Evolutionary conservation across 2,797 vertebrate species (phyloP).

Genomic region (Pipistrellus pygmaeus): DNA sequence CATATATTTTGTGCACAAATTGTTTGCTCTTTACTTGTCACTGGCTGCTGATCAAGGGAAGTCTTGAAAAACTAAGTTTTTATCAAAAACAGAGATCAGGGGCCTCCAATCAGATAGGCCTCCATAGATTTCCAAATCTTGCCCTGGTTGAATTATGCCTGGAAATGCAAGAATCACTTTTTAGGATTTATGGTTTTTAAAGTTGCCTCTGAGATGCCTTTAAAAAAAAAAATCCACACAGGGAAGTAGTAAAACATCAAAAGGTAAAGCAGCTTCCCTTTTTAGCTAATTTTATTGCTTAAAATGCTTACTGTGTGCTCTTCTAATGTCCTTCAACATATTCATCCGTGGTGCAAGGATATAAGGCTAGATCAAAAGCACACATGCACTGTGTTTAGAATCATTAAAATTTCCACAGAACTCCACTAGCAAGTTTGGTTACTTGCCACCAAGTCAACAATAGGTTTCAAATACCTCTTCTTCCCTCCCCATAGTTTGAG

Average conservation of each 20-base stretch:
- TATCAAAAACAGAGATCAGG: not conserved
- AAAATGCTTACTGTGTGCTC: not conserved
- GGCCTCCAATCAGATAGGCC: not conserved
- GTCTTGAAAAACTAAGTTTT: constrained; percentile 34
- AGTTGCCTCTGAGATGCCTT: constrained; percentile 32
- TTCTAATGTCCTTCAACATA: constrained; percentile 41
- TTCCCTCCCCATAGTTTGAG: not conserved
- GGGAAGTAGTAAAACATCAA: constrained; percentile 35
- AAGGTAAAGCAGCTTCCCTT: constrained; percentile 50
- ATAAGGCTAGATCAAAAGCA: constrained; percentile 41
- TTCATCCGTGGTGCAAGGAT: not conserved
- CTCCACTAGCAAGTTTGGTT: not conserved
- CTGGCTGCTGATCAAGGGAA: not conserved
- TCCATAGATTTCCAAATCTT: constrained; percentile 35
- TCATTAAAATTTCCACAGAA: constrained; percentile 43
- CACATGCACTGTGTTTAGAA: not conserved
- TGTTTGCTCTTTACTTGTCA: not conserved
- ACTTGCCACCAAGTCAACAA: not conserved
- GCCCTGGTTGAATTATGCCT: not conserved
- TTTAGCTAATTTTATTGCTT: constrained; percentile 46
- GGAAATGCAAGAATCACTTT: constrained; percentile 35
- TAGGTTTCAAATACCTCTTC: not conserved
- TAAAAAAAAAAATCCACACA: constrained; percentile 55
- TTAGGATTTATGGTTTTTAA: constrained; percentile 12
- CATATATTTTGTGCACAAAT: not conserved